Evolutionary conservation across 2,113 vertebrate genomes (phyloP).

Genomic region (Cynoglossus semilaevis): DNA sequence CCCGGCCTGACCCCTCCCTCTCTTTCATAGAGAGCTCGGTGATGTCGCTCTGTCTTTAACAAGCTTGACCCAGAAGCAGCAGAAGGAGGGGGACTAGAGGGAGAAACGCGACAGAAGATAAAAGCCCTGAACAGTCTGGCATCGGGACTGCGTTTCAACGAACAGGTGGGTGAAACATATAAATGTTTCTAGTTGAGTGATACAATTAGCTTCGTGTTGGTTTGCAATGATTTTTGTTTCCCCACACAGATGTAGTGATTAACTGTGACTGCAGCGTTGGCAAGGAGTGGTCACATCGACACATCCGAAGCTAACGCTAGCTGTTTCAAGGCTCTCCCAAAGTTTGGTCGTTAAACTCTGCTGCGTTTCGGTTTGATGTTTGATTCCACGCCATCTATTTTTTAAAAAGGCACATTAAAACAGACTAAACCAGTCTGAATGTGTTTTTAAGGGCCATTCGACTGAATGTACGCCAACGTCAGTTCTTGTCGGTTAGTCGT

Average conservation of each 20-base stretch:
- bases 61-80: conserved; percentile 64
- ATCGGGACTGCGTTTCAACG: conserved; percentile 16
- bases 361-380: too few species aligned
- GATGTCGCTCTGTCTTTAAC: conserved; percentile 62
- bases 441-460: not conserved
- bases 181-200: not conserved
- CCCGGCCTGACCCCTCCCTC: conserved; percentile 58
- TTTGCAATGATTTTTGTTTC: not conserved
- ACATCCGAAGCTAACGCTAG: conserved; percentile 44
- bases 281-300: conserved; percentile 71
- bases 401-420: rapidly evolving
- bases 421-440: rapidly evolving
- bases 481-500: conserved; percentile 25
- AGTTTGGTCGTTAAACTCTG: conserved; percentile 6
- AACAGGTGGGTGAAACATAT: conserved; percentile 47
- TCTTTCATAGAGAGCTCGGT: conserved; percentile 58
- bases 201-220: not conserved
- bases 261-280: conserved; percentile 62
- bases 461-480: conserved; percentile 9
- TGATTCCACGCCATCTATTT: too few species aligned
- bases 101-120: conserved; percentile 29
- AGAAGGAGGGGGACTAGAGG: conserved; percentile 49
- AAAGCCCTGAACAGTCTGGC: conserved; percentile 22
- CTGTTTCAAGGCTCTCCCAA: conserved; percentile 36
- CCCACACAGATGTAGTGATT: conserved; percentile 7